Evolutionary conservation across 2,888 invertebrate genomes (phyloP), one percentile per base, ranked within the genome.

Genomic region (Eupelmus urozonus): DNA sequence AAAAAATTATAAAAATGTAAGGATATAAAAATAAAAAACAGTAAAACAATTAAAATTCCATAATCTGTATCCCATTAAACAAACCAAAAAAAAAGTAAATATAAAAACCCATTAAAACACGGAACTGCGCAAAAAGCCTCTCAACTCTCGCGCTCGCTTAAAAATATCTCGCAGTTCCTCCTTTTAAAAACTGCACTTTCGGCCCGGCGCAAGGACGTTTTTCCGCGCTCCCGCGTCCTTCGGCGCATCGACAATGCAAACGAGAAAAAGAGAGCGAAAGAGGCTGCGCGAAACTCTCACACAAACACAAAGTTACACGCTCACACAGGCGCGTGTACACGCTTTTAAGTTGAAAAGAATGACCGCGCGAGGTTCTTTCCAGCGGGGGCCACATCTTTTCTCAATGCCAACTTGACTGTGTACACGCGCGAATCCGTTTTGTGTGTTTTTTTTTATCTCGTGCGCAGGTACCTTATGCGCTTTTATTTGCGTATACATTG

Each of bases 211-310:
- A 67, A 72, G 74, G 83, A 82, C 83, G 83, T 83, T 81, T 83
- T 85, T 82, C 80, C 78, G 78, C 79, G 76, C 81, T 78, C 78
- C 78, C 70, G 34, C 79, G 81, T 76, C 78, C 74, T 76, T 81
- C 78, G 81, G 80, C 81, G 83, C 83, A 82, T 84, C 83, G 82
- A 65, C 80, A 80, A 81, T 81, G 80, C 80, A 71, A 66, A 71
- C 76, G 81, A 81, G 51, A 81, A 73, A 67, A 53, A 65, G 71
- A 49, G 29, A 55, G 55, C 16, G 76, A 71, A 16, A 66, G 67
- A 57, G 67, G 27, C 51, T 59, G 59, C 51, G 45, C 27, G n/a
- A 34, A 49, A 55, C 11, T 2, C 67, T n/a, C 51, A 20, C 27
- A 42, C 20, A 34, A 9, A 53, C 20, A 25, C 42, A 40, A 34